Conservation (phyloP, 1,140 invertebrate genomes). For the Trachymyrmex cornetzi region DNA sequence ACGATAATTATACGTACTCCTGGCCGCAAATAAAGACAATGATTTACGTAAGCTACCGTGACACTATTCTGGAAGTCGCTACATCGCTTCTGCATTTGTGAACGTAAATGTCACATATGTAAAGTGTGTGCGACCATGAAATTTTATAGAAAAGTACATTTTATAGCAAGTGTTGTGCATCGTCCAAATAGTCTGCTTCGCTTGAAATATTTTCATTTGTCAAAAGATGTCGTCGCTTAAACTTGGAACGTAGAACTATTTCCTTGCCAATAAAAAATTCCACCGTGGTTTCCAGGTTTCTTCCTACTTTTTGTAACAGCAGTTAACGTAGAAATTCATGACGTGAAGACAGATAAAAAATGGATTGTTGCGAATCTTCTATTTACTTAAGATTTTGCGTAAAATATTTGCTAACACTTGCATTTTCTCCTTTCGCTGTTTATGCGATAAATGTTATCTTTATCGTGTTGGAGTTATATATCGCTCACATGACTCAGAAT, state of each 20-base stretch:
- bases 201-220: conserved; percentile 5
- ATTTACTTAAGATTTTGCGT: not conserved
- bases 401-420: not conserved
- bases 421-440: not conserved
- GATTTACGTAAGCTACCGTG: conserved; percentile 46
- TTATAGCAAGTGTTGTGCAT: not conserved
- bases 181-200: not conserved
- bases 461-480: too few species aligned
- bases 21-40: conserved; percentile 33
- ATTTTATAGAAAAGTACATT: conserved; percentile 9
- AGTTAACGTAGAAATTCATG: not conserved
- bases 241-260: not conserved
- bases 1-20: conserved; percentile 36
- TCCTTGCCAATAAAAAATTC: conserved; percentile 12
- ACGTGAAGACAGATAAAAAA: not conserved
- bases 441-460: conserved; percentile 9
- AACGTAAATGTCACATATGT: conserved; percentile 12
- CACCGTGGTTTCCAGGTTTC: not conserved
- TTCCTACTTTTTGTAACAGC: not conserved
- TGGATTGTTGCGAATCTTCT: not conserved
- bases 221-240: not conserved
- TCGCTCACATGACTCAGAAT: not conserved
- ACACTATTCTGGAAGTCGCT: conserved; percentile 43
- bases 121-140: not conserved
- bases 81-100: conserved; percentile 29